These are phyloP conservation scores for Cryptotis parvus DNA, from an alignment of 2,113 vertebrate genomes.

Conservation along the genomic window DNA sequence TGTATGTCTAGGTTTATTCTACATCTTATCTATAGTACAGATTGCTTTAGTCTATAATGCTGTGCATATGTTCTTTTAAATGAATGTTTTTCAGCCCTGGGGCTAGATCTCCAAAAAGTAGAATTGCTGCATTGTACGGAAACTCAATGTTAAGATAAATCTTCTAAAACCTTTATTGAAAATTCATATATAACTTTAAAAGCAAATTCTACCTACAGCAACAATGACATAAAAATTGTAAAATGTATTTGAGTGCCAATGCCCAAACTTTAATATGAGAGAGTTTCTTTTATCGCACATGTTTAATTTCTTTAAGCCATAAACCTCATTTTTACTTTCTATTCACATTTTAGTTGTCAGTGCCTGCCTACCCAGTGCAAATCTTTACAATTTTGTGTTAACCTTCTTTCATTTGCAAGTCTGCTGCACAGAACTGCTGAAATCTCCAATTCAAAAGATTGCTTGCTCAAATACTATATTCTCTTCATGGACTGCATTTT, in stretches of 20 bases:
- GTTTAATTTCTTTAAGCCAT: neutral
- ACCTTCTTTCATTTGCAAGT: neutral
- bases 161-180: neutral
- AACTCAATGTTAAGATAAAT: constrained; percentile 4
- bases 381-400: constrained; percentile 9
- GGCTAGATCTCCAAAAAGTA: no score
- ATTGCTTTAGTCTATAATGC: no score
- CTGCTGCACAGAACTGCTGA: neutral
- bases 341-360: neutral
- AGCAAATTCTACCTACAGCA: neutral
- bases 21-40: no score
- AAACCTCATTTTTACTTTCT: neutral
- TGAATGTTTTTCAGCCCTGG: no score
- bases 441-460: constrained; percentile 52
- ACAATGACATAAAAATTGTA: constrained; percentile 37
- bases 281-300: neutral
- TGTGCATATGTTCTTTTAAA: no score
- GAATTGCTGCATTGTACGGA: no score
- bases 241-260: neutral
- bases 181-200: constrained; percentile 10
- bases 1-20: no score
- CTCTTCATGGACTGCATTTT: neutral
- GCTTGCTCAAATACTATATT: neutral
- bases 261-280: constrained; percentile 7
- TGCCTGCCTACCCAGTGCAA: neutral